phyloP scores from a whole-genome alignment of 2,888 invertebrate genomes.

The Melanchra persicariae region DNA sequence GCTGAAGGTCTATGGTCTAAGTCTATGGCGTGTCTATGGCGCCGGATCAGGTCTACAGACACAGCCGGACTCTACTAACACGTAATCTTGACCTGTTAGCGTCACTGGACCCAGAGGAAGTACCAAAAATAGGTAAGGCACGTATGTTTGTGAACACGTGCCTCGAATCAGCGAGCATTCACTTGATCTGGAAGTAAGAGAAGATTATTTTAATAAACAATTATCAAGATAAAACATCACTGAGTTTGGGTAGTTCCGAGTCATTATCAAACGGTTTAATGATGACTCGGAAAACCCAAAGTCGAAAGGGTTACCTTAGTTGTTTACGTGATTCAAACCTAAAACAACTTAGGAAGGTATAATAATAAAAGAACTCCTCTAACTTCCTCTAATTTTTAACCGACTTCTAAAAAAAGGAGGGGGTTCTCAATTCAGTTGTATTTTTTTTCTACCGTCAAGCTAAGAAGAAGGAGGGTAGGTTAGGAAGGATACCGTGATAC shows the following conservation, averaged over 20 bases:
- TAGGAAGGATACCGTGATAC: too few species aligned
- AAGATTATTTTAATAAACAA: background rate
- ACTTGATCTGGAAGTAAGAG: conserved; percentile 92
- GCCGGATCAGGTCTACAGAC: conserved; percentile 93
- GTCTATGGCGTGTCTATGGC: conserved; percentile 41
- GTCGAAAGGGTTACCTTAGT: too few species aligned
- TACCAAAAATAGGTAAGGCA: conserved; percentile 97
- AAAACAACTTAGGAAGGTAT: too few species aligned
- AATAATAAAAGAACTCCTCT: too few species aligned
- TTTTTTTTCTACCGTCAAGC: too few species aligned
- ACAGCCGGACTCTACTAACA: conserved; percentile 98
- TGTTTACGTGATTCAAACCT: too few species aligned
- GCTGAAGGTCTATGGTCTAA: conserved; percentile 36
- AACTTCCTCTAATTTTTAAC: too few species aligned
- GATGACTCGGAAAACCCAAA: too few species aligned
- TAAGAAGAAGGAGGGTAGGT: too few species aligned
- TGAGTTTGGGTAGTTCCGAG: background rate
- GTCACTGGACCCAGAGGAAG: conserved; percentile 97
- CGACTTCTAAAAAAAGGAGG: too few species aligned
- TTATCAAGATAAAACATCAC: background rate
- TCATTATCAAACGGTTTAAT: too few species aligned
- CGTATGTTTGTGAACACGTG: conserved; percentile 97
- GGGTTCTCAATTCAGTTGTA: too few species aligned
- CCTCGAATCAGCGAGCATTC: conserved; percentile 97
- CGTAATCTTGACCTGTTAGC: conserved; percentile 97